Evolutionary conservation across 2,888 invertebrate species (phyloP).

Genomic region (Idaea dimidiata): DNA sequence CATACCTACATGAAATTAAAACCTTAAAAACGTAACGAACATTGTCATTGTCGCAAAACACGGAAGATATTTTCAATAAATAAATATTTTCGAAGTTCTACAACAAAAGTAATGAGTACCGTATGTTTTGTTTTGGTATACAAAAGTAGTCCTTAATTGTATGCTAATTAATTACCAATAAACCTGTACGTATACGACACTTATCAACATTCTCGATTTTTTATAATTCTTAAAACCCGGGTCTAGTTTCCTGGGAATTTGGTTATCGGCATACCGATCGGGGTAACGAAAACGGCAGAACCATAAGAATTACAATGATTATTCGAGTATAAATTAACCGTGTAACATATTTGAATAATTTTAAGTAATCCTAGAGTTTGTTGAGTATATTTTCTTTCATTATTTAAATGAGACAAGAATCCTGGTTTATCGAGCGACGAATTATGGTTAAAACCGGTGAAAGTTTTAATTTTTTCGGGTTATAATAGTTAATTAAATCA

Average conservation of each 20-base stretch:
- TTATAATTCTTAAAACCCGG: slow-evolving; percentile 29
- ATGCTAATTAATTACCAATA: no score
- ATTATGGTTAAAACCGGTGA: neutral
- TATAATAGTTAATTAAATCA: slow-evolving; percentile 2
- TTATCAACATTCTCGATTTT: slow-evolving; percentile 32
- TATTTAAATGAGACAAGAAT: neutral
- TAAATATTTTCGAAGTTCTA: no score
- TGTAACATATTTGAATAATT: slow-evolving; percentile 21
- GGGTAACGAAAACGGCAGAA: slow-evolving; percentile 21
- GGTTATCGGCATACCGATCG: slow-evolving; percentile 34
- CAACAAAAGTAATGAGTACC: no score
- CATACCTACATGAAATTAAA: slow-evolving; percentile 22
- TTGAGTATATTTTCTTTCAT: neutral
- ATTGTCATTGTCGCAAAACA: no score
- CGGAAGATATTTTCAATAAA: no score
- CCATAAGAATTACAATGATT: slow-evolving; percentile 27
- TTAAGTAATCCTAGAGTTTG: slow-evolving; percentile 19
- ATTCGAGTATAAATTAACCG: slow-evolving; percentile 22
- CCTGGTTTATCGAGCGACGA: slow-evolving; percentile 3
- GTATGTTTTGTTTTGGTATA: no score
- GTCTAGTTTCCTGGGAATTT: slow-evolving; percentile 34
- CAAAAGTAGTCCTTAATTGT: no score
- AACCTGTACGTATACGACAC: no score
- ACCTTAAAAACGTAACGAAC: no score
- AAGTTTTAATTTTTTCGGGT: neutral